Percentiles rank a stretch among this genome's conserved stretches.
phyloP scores from a whole-genome alignment of 1,140 invertebrate species.

The Uloborus diversus region DNA sequence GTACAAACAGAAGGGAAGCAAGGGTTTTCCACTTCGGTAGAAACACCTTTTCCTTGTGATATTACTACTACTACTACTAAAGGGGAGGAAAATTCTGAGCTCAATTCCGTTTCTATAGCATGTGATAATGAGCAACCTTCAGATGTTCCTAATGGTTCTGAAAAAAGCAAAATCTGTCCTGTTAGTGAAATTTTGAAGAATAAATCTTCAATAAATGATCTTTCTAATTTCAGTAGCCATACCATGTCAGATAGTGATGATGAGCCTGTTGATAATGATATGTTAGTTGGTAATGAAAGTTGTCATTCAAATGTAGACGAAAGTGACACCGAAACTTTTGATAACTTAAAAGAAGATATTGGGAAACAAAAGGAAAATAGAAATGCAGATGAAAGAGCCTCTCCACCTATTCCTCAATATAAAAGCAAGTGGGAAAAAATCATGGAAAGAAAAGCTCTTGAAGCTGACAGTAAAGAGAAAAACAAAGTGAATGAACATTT shows the following conservation, averaged over 20 bases:
- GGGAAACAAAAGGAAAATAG: neutral
- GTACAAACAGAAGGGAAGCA: neutral
- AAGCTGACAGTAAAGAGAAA: neutral
- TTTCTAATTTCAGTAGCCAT: neutral
- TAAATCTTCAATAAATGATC: neutral
- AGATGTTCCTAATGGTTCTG: too few relatives aligned
- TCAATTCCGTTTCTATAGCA: too few relatives aligned
- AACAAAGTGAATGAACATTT: neutral
- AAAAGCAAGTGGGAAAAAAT: slow-evolving; percentile 39
- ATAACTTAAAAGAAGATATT: neutral
- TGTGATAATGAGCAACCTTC: too few relatives aligned
- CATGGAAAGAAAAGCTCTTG: slow-evolving; percentile 28
- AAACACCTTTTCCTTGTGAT: too few relatives aligned
- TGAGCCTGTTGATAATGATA: neutral
- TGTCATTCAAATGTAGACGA: neutral
- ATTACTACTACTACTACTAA: too few relatives aligned
- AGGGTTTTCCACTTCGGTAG: too few relatives aligned
- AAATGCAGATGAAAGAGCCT: neutral
- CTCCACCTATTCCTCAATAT: slow-evolving; percentile 5
- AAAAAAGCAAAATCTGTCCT: too few relatives aligned
- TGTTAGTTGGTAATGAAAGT: neutral
- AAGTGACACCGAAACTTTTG: neutral
- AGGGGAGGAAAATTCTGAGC: too few relatives aligned
- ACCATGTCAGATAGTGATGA: neutral
- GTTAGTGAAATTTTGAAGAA: too few relatives aligned